Base-by-base conservation (phyloP, 2,888 invertebrate species). In the Nasonovia ribisnigri region DNA sequence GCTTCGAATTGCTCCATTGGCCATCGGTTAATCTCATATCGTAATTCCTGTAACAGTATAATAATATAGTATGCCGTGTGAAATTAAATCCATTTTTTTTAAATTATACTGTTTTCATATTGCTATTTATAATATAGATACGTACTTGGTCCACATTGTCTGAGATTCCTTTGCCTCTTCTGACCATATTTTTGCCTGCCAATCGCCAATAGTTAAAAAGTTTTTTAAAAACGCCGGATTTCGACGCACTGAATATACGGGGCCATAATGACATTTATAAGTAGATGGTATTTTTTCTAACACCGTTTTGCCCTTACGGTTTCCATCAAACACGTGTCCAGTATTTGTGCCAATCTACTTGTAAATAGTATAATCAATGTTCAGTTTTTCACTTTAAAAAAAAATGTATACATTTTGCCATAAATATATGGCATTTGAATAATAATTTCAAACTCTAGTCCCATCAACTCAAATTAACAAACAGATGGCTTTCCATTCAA, bases 171-270 rank as follows among this genome's bases (percentile, higher is more conserved):
- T 97, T 95, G 99, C 98, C 96, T 99, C 99, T 96, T 99, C 99
- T 10, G 99, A 98, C 99, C 99, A 99, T 94, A 99, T 98, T 94
- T 97, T 96, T 0, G 98, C 98, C 16, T 98, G 98, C 98, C 99
- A 99, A 96, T 99, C 99, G 0, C 99, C 99, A 6, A 99, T 97
- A 0, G 98, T 98, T 90, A 99, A 96, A 95, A 99, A 99, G 95
- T 99, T 99, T 96, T 99, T 99, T 0, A 98, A 97, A 96, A 99
- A 99, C 16, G 98, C 98, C 3, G 99, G 98, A 96, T 99, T 99
- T 94, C 99, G 96, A 95, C 98, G 98, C 26, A 99, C 96, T n/a
- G 98, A 97, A 95, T 98, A 97, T 0, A 99, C 98, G 0, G 99
- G 98, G 0, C 99, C 99, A 94, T 98, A 96, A 95, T 98, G 98